phyloP scores from a whole-genome alignment of 2,888 invertebrate genomes.

The Microplitis manilae region DNA sequence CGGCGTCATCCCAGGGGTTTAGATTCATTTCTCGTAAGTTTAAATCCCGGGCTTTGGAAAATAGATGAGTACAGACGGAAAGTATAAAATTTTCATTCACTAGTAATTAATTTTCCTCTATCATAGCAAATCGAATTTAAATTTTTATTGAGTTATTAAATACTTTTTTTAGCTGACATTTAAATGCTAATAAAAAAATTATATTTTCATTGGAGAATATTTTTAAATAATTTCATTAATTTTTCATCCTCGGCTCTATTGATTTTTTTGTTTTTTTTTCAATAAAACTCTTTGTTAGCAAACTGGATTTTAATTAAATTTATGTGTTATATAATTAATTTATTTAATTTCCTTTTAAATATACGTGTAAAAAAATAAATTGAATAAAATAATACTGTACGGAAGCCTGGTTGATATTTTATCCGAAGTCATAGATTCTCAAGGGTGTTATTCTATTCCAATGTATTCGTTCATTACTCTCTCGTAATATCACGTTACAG shows the following conservation, averaged over 20 bases:
- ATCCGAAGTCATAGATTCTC: constrained; percentile 6
- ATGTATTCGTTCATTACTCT: not conserved
- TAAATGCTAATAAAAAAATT: not conserved
- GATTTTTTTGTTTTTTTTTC: not conserved
- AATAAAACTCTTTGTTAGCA: not conserved
- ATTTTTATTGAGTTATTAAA: not conserved
- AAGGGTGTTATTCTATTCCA: constrained; percentile 8
- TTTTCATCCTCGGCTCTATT: not conserved
- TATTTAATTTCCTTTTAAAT: not conserved
- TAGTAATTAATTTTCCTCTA: not conserved
- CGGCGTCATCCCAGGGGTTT: not conserved
- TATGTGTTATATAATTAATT: not conserved
- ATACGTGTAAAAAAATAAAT: not conserved
- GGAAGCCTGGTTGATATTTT: not conserved
- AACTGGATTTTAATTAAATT: too few relatives aligned
- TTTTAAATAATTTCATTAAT: not conserved
- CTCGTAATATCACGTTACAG: not conserved
- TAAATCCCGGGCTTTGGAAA: not conserved
- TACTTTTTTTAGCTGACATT: not conserved
- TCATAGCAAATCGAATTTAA: not conserved
- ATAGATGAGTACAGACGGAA: too few relatives aligned
- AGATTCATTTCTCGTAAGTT: not conserved
- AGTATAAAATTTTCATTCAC: too few relatives aligned
- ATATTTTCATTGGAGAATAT: not conserved
- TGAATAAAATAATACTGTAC: not conserved